Conservation (phyloP, 2,113 vertebrate species). For the Ornithorhynchus anatinus region DNA sequence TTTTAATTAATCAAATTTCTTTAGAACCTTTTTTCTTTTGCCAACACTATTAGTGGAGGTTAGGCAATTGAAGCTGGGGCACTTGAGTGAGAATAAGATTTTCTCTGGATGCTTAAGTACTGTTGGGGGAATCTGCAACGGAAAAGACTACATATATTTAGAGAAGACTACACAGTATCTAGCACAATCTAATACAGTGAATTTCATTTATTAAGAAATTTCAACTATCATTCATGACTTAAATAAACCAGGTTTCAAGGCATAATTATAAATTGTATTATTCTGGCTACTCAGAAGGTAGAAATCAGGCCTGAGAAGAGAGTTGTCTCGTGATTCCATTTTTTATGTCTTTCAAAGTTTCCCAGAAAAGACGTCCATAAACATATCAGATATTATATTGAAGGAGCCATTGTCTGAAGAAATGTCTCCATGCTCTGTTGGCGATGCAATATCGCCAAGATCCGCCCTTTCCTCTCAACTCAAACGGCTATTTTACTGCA, state of each 20-base stretch:
- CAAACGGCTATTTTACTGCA: no score
- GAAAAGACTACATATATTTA: not conserved
- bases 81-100: not conserved
- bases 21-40: not conserved
- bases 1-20: not conserved
- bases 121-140: not conserved
- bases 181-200: accelerated
- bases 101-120: not conserved
- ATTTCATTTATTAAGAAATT: not conserved
- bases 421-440: not conserved
- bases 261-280: conserved; percentile 12
- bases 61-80: not conserved
- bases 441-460: no score
- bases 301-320: not conserved
- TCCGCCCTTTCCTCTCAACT: no score
- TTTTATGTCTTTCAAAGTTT: not conserved
- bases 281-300: not conserved
- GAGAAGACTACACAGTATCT: accelerated
- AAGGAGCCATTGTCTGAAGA: not conserved
- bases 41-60: not conserved
- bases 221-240: not conserved
- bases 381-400: not conserved
- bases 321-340: not conserved
- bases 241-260: not conserved
- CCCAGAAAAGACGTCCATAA: not conserved